Base-by-base conservation (phyloP, 2,113 vertebrate genomes). In the Leptobrachium ailaonicum region DNA sequence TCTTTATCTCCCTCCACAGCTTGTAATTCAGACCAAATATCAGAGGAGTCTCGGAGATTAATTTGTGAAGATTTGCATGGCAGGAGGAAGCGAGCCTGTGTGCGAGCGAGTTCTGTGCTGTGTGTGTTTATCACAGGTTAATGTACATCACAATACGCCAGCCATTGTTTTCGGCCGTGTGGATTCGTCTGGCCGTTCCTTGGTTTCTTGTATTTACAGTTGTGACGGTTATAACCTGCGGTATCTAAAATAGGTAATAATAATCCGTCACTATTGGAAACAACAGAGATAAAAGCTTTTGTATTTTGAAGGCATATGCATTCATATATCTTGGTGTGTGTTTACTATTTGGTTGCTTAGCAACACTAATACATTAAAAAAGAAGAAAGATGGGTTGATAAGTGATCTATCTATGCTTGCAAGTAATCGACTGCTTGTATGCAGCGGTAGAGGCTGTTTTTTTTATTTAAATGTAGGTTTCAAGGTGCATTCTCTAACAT, bases 1-100 rank as follows among this genome's bases (percentile, higher is more conserved):
- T 58, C 84, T 87, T 91, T 91, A 91, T 91, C 90, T 91, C 84
- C 67, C 0, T 81, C 89, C 84, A 83, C 90, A 91, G 90, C 88
- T 90, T 91, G 88, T 89, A 88, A 88, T 88, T 88, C 88, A 86
- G 86, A 83, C 85, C 86, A 82, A 89, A 88, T 87, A 89, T 89
- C 89, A 90, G 87, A 89, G 86, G 60, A 87, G 87, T 85, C 84
- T 47, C 73, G 56, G 41, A 89, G 90, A 91, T 91, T 90, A 90
- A 90, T 89, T 89, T 90, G 86, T 86, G 85, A 83, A 80, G 77
- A 82, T 89, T 87, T 88, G 89, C 87, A 89, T 86, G 86, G 89
- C 83, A 58, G 77, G 40, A 41, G 42, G 76, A 82, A 62, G 42
- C 54, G 56, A 53, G 62, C 20, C 11, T 68, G 63, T 74, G 14